Evolutionary conservation across 1,140 invertebrate genomes (phyloP).

Genomic region (Asobara japonica): DNA sequence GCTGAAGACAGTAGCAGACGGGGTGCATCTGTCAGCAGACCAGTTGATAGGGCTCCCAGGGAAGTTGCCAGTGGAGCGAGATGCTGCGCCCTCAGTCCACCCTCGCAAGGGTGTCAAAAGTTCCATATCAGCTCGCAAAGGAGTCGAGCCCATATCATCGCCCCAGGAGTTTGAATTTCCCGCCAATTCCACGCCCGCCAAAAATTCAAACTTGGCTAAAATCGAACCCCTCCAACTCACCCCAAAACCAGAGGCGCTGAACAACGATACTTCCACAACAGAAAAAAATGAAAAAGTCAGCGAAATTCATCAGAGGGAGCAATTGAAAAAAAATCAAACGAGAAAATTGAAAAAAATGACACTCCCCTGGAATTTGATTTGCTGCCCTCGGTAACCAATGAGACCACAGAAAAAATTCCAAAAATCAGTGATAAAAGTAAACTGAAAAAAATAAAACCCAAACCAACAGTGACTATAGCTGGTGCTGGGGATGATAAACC

Average conservation of each 20-base stretch:
- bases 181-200: background rate
- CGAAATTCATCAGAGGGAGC: no score
- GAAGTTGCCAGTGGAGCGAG: conserved; percentile 26
- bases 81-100: conserved; percentile 16
- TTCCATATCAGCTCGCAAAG: conserved; percentile 30
- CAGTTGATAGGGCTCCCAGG: background rate
- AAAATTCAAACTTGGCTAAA: background rate
- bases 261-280: background rate
- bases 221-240: no score
- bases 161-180: background rate
- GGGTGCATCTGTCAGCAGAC: background rate
- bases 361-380: no score
- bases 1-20: background rate
- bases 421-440: no score
- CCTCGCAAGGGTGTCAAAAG: conserved; percentile 32
- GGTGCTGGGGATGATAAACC: conserved; percentile 51
- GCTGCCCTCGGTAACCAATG: background rate
- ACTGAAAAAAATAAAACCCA: conserved; percentile 53
- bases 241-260: no score
- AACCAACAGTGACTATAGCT: conserved; percentile 55
- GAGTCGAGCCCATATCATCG: background rate
- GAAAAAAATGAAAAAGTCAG: background rate
- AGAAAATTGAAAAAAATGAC: conserved; percentile 6
- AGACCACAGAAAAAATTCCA: conserved; percentile 26
- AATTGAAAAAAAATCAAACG: no score